These are phyloP conservation scores for Drosophila persimilis DNA, from an alignment of 1,140 invertebrate species.

Conservation along the genomic window DNA sequence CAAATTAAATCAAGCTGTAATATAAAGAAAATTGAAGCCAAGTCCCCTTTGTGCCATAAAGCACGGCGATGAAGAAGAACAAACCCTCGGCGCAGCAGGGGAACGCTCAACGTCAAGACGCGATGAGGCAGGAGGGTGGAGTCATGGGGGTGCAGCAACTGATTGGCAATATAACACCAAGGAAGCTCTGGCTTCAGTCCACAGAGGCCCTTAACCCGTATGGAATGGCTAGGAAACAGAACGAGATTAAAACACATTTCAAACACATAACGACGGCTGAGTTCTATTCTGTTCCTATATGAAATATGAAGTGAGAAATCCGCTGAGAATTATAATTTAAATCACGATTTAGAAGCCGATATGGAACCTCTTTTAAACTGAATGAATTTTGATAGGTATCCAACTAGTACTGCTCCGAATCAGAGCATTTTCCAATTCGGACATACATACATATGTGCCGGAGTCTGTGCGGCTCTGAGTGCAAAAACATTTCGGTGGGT, in stretches of 20 bases:
- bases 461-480: too few species aligned
- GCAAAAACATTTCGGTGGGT: constrained; percentile 4
- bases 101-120: not conserved
- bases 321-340: too few species aligned
- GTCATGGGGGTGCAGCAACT: constrained; percentile 14
- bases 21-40: constrained; percentile 82
- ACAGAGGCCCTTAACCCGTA: constrained; percentile 26
- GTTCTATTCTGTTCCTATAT: too few species aligned
- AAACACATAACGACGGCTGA: too few species aligned
- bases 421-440: too few species aligned
- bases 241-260: too few species aligned
- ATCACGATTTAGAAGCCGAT: too few species aligned
- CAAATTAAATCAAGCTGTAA: constrained; percentile 80
- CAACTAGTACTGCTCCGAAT: too few species aligned
- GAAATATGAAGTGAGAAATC: too few species aligned
- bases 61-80: constrained; percentile 22
- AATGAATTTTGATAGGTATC: too few species aligned
- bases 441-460: too few species aligned
- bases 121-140: not conserved
- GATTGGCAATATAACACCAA: constrained; percentile 69
- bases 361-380: too few species aligned
- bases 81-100: constrained; percentile 1
- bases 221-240: not conserved
- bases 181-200: constrained; percentile 8
- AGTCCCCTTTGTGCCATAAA: constrained; percentile 76